Percentiles rank a stretch among this genome's conserved stretches.
Evolutionary conservation across 2,888 invertebrate genomes (phyloP).

Genomic region (Xestia rhomboidea): DNA sequence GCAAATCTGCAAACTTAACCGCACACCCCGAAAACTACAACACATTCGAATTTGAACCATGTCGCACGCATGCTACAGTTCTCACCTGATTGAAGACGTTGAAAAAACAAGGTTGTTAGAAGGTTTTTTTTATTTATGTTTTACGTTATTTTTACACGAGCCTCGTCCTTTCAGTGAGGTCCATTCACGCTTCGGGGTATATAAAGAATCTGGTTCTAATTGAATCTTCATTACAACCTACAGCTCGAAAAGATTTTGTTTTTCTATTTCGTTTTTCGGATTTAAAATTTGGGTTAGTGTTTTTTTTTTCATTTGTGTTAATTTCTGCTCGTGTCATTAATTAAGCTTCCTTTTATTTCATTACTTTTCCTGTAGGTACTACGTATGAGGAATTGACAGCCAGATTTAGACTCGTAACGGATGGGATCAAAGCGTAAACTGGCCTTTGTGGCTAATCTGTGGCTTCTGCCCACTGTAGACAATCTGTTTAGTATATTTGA

Average conservation of each 20-base stretch:
- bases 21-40: not conserved
- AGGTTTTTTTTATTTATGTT: conserved; percentile 72
- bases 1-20: conserved; percentile 54
- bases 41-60: conserved; percentile 44
- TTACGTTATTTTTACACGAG: conserved; percentile 78
- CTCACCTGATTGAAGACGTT: conserved; percentile 1
- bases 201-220: conserved; percentile 71
- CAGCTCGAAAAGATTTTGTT: conserved; percentile 70
- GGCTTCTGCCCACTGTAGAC: not conserved
- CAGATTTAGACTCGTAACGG: not conserved
- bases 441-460: not conserved
- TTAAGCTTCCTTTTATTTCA: conserved; percentile 5
- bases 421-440: not conserved
- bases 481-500: not conserved
- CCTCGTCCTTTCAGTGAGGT: conserved; percentile 68
- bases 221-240: conserved; percentile 71
- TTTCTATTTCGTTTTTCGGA: conserved; percentile 67
- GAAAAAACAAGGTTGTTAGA: conserved; percentile 45
- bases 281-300: conserved; percentile 72
- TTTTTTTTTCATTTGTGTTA: conserved; percentile 49
- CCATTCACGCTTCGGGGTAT: conserved; percentile 77
- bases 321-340: conserved; percentile 18
- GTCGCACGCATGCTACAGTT: not conserved
- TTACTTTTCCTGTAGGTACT: not conserved
- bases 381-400: not conserved